phyloP scores from a whole-genome alignment of 1,140 invertebrate species.

The Neoseiulus cucumeris region DNA sequence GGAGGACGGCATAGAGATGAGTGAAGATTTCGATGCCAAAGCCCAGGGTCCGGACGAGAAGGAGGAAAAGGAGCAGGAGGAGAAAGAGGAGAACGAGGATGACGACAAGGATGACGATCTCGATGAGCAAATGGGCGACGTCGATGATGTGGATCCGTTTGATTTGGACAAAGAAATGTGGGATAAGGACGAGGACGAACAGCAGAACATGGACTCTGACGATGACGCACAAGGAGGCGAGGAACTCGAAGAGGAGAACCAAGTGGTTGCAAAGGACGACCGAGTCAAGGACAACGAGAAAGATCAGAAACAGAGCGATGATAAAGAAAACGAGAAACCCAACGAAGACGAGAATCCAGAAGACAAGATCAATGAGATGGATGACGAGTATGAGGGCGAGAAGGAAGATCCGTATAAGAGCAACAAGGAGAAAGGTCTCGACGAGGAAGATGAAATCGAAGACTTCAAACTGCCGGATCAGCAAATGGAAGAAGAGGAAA shows the following conservation, averaged over 20 bases:
- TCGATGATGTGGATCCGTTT: slow-evolving; percentile 17
- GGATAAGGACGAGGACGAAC: slow-evolving; percentile 26
- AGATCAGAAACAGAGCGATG: slow-evolving; percentile 28
- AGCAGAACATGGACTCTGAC: slow-evolving; percentile 13
- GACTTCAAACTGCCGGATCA: slow-evolving; percentile 67
- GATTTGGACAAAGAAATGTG: slow-evolving; percentile 42
- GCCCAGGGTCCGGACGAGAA: slow-evolving; percentile 54
- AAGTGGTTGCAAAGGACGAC: slow-evolving; percentile 29
- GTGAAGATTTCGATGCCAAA: slow-evolving; percentile 70
- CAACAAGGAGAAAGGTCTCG: neutral
- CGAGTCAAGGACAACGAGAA: slow-evolving; percentile 22
- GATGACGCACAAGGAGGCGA: slow-evolving; percentile 15
- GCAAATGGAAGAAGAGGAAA: slow-evolving; percentile 44
- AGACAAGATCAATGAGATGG: slow-evolving; percentile 32
- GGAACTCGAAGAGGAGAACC: slow-evolving; percentile 17
- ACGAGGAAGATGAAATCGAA: slow-evolving; percentile 17
- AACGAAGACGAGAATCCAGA: slow-evolving; percentile 49
- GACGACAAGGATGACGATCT: slow-evolving; percentile 39
- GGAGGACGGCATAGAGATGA: slow-evolving; percentile 84
- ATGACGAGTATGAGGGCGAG: slow-evolving; percentile 20
- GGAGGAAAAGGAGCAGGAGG: slow-evolving; percentile 36
- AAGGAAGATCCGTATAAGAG: slow-evolving; percentile 20
- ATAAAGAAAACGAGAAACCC: slow-evolving; percentile 21
- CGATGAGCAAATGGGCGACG: slow-evolving; percentile 19
- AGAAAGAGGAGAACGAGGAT: slow-evolving; percentile 41